Conservation (phyloP, 53 echinoderm and acorn worm genomes). For the Holothuria scabra region DNA sequence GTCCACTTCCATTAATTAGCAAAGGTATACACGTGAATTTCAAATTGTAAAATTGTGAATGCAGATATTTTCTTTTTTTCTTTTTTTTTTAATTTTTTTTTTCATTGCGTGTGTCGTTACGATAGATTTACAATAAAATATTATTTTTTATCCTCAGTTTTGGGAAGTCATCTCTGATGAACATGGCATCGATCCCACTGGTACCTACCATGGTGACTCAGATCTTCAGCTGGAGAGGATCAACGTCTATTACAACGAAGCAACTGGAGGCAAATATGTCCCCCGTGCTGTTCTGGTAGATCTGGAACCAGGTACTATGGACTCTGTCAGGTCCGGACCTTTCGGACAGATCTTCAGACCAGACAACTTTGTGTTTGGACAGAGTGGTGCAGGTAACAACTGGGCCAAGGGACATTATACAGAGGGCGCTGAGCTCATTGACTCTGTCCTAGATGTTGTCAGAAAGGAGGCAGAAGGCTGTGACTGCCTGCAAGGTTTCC, state of each 20-base stretch:
- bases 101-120: too few relatives aligned
- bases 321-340: slow-evolving; percentile 88
- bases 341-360: slow-evolving; percentile 90
- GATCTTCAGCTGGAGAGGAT: slow-evolving; percentile 93
- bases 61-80: too few relatives aligned
- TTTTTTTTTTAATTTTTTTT: too few relatives aligned
- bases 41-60: too few relatives aligned
- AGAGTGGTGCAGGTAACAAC: slow-evolving; percentile 98
- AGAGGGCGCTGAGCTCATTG: slow-evolving; percentile 93
- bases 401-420: slow-evolving; percentile 99
- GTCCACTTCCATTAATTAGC: too few relatives aligned
- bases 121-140: too few relatives aligned
- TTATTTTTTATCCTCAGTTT: slow-evolving; percentile 56
- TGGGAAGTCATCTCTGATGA: slow-evolving; percentile 94
- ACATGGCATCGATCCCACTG: slow-evolving; percentile 86
- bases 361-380: slow-evolving; percentile 94
- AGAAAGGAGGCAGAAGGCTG: slow-evolving; percentile 92
- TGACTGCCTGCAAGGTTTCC: slow-evolving; percentile 94
- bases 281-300: slow-evolving; percentile 88
- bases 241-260: slow-evolving; percentile 93
- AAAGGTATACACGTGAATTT: too few relatives aligned
- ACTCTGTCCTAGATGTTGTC: slow-evolving; percentile 90
- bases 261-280: slow-evolving; percentile 89
- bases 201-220: slow-evolving; percentile 83
- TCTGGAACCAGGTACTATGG: slow-evolving; percentile 95